phyloP scores from a whole-genome alignment of 2,797 vertebrate genomes.

The Neosilurus hyrtlii region DNA sequence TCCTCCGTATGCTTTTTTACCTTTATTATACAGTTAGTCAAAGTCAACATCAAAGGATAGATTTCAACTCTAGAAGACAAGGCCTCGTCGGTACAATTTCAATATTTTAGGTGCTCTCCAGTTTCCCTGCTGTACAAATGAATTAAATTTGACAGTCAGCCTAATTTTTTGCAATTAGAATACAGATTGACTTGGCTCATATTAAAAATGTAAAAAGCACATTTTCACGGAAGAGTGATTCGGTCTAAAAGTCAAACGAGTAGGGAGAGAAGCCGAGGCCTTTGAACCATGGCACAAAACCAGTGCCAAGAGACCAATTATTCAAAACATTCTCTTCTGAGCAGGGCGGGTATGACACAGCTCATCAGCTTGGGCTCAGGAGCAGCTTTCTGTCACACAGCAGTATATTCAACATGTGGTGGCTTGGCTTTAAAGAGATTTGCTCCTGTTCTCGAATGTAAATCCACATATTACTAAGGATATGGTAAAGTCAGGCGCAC shows the following conservation, averaged over 20 bases:
- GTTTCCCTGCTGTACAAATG: conserved; percentile 52
- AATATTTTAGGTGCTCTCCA: conserved; percentile 53
- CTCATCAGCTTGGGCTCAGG: conserved; percentile 22
- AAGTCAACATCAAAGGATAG: conserved; percentile 57
- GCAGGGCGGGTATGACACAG: conserved; percentile 44
- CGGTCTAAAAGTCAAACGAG: conserved; percentile 41
- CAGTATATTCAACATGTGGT: background rate
- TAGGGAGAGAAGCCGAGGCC: conserved; percentile 27
- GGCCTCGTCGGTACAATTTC: conserved; percentile 52
- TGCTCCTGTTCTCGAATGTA: background rate
- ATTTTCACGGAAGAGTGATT: conserved; percentile 51
- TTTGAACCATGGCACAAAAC: conserved; percentile 46
- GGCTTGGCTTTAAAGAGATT: conserved; percentile 4
- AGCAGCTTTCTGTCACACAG: conserved; percentile 11
- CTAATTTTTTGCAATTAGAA: conserved; percentile 51
- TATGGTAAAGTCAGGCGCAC: background rate
- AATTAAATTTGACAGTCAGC: conserved; percentile 50
- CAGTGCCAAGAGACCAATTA: conserved; percentile 53
- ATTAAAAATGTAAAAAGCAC: conserved; percentile 54
- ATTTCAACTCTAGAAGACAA: conserved; percentile 39
- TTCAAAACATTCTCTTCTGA: conserved; percentile 49
- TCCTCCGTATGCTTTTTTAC: conserved; percentile 1
- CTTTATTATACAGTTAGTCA: conserved; percentile 47
- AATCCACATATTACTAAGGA: background rate
- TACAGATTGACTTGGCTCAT: conserved; percentile 48